Conservation (phyloP, 2,113 vertebrate species). For the Machaerirhynchus nigripectus region DNA sequence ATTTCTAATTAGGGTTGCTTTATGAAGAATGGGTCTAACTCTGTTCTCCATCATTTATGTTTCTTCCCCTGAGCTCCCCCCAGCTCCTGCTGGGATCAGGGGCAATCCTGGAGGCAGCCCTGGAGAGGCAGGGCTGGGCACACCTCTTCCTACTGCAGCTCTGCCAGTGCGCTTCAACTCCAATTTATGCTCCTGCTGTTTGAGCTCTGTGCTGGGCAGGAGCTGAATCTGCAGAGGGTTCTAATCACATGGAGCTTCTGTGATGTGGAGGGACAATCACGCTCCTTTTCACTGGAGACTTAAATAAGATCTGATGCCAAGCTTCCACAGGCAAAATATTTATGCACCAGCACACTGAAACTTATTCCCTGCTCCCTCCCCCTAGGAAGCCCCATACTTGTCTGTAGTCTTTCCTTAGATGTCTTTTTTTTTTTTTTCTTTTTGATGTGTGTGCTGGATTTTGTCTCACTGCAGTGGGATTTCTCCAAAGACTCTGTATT, state of each 20-base stretch:
- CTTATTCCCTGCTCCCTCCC: background rate
- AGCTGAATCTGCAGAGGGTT: slow-evolving; percentile 32
- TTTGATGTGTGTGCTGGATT: background rate
- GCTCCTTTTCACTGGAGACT: slow-evolving; percentile 7
- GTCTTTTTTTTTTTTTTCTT: background rate
- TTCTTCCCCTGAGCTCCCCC: background rate
- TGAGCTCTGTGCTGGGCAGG: slow-evolving; percentile 18
- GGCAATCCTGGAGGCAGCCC: background rate
- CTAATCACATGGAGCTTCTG: background rate
- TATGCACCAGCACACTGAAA: background rate
- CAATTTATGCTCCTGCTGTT: background rate
- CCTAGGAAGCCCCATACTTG: background rate
- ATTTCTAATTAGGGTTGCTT: background rate
- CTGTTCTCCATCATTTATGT: background rate
- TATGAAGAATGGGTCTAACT: background rate
- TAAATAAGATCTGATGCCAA: background rate
- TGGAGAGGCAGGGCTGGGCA: background rate
- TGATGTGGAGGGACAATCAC: background rate
- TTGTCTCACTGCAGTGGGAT: background rate
- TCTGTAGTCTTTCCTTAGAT: background rate
- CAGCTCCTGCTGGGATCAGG: background rate
- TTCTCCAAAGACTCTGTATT: background rate
- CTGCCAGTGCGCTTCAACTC: background rate
- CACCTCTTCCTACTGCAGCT: background rate
- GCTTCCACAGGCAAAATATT: slow-evolving; percentile 3